Percentiles rank a stretch among this genome's conserved stretches.
Conservation (phyloP, 1,140 invertebrate species). For the Drosophila bipectinata region DNA sequence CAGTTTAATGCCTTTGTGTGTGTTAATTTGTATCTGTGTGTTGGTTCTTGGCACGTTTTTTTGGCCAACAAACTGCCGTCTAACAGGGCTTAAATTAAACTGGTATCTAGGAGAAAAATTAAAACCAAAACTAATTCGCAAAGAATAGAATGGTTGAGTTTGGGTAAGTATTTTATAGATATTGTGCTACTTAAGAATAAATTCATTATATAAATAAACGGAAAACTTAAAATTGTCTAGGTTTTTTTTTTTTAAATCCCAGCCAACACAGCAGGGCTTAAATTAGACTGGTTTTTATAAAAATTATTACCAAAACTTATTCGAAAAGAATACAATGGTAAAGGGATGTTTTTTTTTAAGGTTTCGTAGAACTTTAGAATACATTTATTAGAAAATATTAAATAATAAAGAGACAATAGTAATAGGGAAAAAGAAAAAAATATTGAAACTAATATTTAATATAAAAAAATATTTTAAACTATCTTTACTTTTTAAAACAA, state of each 20-base stretch:
- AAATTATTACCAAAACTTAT: constrained; percentile 1
- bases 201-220: not conserved
- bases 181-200: not conserved
- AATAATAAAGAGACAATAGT: no score
- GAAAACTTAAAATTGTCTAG: no score
- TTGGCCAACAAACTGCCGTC: constrained; percentile 34
- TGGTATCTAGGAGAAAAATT: not conserved
- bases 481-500: no score
- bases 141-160: constrained; percentile 10
- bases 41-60: constrained; percentile 37
- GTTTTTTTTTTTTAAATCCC: no score
- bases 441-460: no score
- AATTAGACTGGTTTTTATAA: not conserved
- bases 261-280: constrained; percentile 2
- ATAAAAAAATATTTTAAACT: no score
- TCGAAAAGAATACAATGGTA: constrained; percentile 5
- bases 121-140: not conserved
- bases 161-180: not conserved
- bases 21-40: constrained; percentile 33
- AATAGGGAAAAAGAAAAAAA: no score
- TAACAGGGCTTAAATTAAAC: constrained; percentile 18
- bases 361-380: no score
- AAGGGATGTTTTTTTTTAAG: no score
- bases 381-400: not conserved
- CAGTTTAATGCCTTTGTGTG: constrained; percentile 13